Percentiles rank a stretch among this genome's conserved stretches.
Evolutionary conservation across 2,113 vertebrate species (phyloP).

Genomic region (Ardeotis arabs): DNA sequence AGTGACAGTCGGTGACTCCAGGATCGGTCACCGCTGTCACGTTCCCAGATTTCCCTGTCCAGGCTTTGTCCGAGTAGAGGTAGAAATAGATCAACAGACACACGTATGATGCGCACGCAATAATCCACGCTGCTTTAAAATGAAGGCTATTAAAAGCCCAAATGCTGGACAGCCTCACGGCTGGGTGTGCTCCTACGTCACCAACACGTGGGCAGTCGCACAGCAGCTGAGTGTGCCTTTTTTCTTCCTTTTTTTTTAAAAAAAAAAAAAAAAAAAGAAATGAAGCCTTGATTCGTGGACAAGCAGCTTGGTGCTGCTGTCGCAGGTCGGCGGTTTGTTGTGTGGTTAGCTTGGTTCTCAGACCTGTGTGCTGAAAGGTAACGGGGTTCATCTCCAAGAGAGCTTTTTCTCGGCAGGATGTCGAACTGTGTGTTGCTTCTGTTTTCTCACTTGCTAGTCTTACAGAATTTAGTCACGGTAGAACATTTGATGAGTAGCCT

Average conservation of each 20-base stretch:
- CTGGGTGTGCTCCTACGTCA: neutral
- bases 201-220: neutral
- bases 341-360: slow-evolving; percentile 64
- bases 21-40: neutral
- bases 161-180: neutral
- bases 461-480: slow-evolving; percentile 36
- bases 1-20: neutral
- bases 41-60: neutral
- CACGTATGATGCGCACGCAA: accelerated
- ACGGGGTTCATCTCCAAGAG: slow-evolving; percentile 47
- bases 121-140: neutral
- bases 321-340: slow-evolving; percentile 48
- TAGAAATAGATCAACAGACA: neutral
- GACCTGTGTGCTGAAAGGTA: slow-evolving; percentile 54
- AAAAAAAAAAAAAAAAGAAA: neutral
- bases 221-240: neutral
- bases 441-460: slow-evolving; percentile 38
- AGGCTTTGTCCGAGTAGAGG: neutral
- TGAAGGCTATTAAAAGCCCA: neutral
- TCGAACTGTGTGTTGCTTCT: slow-evolving; percentile 17
- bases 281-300: neutral
- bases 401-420: slow-evolving; percentile 52
- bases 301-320: neutral
- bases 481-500: slow-evolving; percentile 35
- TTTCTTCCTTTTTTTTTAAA: neutral